Conservation (phyloP, 2,797 vertebrate genomes). For the Phoebastria nigripes region DNA sequence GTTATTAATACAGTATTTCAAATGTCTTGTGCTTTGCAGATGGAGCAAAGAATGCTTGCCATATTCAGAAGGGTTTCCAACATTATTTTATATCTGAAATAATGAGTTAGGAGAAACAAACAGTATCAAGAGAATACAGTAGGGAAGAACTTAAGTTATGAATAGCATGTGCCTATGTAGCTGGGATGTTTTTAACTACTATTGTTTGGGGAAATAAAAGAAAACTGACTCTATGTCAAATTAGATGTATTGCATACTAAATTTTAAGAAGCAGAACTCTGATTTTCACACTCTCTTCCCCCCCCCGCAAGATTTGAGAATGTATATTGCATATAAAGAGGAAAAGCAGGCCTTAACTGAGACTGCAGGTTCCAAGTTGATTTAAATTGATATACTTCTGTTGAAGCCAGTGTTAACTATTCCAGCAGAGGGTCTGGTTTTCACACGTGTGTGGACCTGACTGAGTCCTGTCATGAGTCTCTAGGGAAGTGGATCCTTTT, state of each 20-base stretch:
- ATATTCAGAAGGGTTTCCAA: not conserved
- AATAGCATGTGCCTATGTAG: not conserved
- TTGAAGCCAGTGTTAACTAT: not conserved
- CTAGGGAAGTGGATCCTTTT: not conserved
- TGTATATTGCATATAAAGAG: not conserved
- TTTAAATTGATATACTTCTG: not conserved
- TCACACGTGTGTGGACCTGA: not conserved
- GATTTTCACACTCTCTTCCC: not conserved
- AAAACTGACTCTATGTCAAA: not conserved
- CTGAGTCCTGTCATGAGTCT: not conserved
- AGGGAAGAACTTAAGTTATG: not conserved
- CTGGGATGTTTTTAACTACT: not conserved
- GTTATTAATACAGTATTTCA: not conserved
- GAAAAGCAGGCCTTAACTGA: not conserved
- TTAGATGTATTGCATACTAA: not conserved
- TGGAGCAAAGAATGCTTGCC: not conserved
- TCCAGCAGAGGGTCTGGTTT: not conserved
- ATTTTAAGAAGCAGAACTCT: not conserved
- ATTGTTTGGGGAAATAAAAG: conserved; percentile 20
- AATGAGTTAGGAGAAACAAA: not conserved
- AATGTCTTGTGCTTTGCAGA: not conserved
- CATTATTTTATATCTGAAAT: not conserved
- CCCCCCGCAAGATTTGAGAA: not conserved
- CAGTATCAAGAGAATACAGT: not conserved
- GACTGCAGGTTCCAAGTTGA: not conserved